Evolutionary conservation across 2,113 vertebrate species (phyloP).

Genomic region (Gadus macrocephalus): DNA sequence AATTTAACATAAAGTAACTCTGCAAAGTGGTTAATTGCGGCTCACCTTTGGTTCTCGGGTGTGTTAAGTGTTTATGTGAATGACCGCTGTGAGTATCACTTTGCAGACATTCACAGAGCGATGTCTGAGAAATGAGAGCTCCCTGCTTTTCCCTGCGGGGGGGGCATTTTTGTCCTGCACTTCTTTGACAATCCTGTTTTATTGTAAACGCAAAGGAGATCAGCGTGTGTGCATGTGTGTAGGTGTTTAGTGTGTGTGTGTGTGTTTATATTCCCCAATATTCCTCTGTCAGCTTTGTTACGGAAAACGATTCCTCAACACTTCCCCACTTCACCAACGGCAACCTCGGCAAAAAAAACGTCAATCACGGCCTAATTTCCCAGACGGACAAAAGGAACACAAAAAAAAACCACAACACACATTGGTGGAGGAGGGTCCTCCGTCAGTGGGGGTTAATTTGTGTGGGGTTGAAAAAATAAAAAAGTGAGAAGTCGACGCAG

Average conservation of each 20-base stretch:
- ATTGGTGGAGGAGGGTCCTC: slow-evolving; percentile 44
- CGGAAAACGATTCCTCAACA: slow-evolving; percentile 55
- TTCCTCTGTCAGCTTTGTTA: slow-evolving; percentile 41
- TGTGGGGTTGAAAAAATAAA: slow-evolving; percentile 38
- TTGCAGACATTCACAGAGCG: slow-evolving; percentile 16
- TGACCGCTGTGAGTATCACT: too few species aligned
- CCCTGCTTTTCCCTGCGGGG: slow-evolving; percentile 29
- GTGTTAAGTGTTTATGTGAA: slow-evolving; percentile 16
- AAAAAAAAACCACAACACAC: slow-evolving; percentile 36
- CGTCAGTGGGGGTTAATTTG: slow-evolving; percentile 54
- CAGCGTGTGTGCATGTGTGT: not conserved
- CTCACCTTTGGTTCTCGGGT: too few species aligned
- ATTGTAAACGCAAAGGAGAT: not conserved
- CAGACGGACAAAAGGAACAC: slow-evolving; percentile 56
- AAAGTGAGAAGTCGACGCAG: slow-evolving; percentile 57
- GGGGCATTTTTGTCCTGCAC: slow-evolving; percentile 22
- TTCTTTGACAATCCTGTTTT: too few species aligned
- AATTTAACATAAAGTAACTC: too few species aligned
- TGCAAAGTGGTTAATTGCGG: too few species aligned
- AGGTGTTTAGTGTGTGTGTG: not conserved
- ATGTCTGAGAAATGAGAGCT: slow-evolving; percentile 41
- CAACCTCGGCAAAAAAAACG: slow-evolving; percentile 64
- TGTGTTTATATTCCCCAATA: not conserved
- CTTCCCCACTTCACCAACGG: slow-evolving; percentile 59
- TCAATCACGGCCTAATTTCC: slow-evolving; percentile 54